Conservation (phyloP, 2,113 vertebrate species). For the Tautogolabrus adspersus region DNA sequence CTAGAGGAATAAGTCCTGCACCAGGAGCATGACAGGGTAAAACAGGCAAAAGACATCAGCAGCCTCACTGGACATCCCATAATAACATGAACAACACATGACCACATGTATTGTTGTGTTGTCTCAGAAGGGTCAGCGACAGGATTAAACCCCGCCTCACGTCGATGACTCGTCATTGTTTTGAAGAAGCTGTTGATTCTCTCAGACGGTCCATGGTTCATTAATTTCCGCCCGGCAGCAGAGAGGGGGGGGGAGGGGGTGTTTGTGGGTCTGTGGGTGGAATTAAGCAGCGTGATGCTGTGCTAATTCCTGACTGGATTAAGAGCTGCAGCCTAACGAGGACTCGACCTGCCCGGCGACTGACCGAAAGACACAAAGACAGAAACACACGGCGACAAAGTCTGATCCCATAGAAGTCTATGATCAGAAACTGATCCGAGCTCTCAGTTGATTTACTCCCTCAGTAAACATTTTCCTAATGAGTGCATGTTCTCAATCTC, state of each 20-base stretch:
- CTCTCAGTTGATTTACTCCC: no score
- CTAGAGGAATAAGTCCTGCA: no score
- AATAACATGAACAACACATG: no score
- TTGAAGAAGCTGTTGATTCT: constrained; percentile 1
- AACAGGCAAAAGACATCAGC: no score
- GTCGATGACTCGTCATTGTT: neutral
- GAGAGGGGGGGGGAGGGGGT: constrained; percentile 3
- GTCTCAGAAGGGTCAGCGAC: neutral
- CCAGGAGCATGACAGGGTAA: no score
- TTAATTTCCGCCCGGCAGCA: constrained; percentile 3
- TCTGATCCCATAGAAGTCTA: no score
- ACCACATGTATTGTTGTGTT: neutral
- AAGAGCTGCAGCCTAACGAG: constrained; percentile 36
- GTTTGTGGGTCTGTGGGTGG: neutral
- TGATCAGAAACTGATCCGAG: no score
- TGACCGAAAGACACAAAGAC: neutral
- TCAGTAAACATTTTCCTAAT: no score
- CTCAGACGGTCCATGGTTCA: neutral
- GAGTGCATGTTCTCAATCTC: no score
- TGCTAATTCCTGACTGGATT: constrained; percentile 59
- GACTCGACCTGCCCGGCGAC: neutral
- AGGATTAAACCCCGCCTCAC: neutral
- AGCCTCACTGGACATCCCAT: no score
- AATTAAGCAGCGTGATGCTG: constrained; percentile 39
- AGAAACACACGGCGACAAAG: no score